phyloP scores from a whole-genome alignment of 2,797 vertebrate species.

The Sebastiscus tertius region DNA sequence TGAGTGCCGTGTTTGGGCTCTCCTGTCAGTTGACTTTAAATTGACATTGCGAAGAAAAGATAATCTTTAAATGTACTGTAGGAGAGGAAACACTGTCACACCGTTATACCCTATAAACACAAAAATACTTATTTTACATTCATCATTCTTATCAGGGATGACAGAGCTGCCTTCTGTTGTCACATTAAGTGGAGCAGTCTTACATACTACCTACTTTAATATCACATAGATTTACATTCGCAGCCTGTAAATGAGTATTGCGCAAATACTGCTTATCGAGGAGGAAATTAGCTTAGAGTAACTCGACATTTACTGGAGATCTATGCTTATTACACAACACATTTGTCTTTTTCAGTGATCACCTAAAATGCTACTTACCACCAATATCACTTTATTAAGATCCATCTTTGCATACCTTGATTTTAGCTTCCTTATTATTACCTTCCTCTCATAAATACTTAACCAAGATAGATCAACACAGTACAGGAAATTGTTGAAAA shows the following conservation, averaged over 20 bases:
- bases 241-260: conserved; percentile 16
- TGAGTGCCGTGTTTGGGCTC: conserved; percentile 40
- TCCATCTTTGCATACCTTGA: conserved; percentile 31
- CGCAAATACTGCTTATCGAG: conserved; percentile 8
- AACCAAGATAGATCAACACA: conserved; percentile 57
- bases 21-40: conserved; percentile 59
- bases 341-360: conserved; percentile 11
- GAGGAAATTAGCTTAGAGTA: neutral
- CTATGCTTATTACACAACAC: neutral
- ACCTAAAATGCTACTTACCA: conserved; percentile 5
- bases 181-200: conserved; percentile 26
- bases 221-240: conserved; percentile 24
- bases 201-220: conserved; percentile 29
- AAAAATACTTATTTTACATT: conserved; percentile 39
- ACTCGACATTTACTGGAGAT: neutral
- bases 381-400: conserved; percentile 29
- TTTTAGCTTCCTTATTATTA: conserved; percentile 57
- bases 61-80: conserved; percentile 48
- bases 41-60: conserved; percentile 52
- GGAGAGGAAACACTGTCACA: conserved; percentile 32
- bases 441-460: conserved; percentile 69
- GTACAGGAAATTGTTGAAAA: conserved; percentile 30
- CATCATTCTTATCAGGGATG: conserved; percentile 52
- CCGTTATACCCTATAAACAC: conserved; percentile 23
- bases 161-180: conserved; percentile 42